Percentiles rank a stretch among this genome's conserved stretches.
Conservation (phyloP, 2,113 vertebrate genomes). For the Prietella phreatophila region DNA sequence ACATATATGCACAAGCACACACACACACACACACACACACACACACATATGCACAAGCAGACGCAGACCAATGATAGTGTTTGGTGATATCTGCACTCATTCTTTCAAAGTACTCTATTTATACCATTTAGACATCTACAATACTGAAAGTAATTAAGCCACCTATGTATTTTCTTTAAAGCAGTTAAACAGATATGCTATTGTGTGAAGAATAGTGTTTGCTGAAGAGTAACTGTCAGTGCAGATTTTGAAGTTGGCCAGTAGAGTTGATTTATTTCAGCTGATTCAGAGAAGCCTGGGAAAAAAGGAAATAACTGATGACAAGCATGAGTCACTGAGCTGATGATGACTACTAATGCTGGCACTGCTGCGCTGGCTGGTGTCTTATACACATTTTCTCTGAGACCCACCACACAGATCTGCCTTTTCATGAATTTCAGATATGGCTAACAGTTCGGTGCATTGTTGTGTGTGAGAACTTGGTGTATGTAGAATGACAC, state of each 20-base stretch:
- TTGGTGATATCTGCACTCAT: neutral
- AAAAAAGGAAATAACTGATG: constrained; percentile 47
- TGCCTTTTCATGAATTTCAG: constrained; percentile 46
- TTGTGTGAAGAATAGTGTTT: constrained; percentile 1
- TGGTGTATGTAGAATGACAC: constrained; percentile 17
- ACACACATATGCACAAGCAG: neutral
- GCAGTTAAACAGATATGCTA: neutral
- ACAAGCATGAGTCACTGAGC: constrained; percentile 52
- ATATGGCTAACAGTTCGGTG: constrained; percentile 4
- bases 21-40: neutral
- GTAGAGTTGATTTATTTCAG: constrained; percentile 37
- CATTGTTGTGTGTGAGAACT: constrained; percentile 1
- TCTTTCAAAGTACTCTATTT: neutral
- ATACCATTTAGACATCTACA: neutral
- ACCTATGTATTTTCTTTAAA: neutral
- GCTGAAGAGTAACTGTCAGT: constrained; percentile 28
- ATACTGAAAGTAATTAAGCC: neutral
- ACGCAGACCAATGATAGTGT: neutral
- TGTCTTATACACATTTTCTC: constrained; percentile 34
- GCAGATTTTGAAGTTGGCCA: constrained; percentile 32
- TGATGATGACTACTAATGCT: constrained; percentile 46
- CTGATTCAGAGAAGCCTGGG: constrained; percentile 42
- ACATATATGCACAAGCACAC: neutral
- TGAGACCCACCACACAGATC: constrained; percentile 38
- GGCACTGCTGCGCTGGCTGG: constrained; percentile 43